Evolutionary conservation across 2,113 vertebrate species (phyloP).

Genomic region (Pelvicachromis taeniatus): DNA sequence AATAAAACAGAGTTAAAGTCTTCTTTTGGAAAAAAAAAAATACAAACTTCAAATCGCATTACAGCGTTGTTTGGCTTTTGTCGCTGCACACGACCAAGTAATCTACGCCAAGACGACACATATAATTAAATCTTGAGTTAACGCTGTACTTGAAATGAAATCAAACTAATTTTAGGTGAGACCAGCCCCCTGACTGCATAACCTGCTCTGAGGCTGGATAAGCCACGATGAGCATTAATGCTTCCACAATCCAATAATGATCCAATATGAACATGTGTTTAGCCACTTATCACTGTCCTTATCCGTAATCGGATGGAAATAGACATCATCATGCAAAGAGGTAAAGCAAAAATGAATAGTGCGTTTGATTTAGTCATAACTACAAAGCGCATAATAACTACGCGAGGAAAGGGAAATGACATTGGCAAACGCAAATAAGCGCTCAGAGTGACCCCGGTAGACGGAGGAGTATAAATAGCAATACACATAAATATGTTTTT

Average conservation of each 20-base stretch:
- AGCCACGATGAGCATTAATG: slow-evolving; percentile 44
- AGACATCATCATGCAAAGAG: slow-evolving; percentile 69
- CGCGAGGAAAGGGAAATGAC: slow-evolving; percentile 81
- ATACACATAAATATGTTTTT: no score
- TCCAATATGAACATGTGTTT: slow-evolving; percentile 51
- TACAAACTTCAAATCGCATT: background rate
- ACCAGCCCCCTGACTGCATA: slow-evolving; percentile 1
- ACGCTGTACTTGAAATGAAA: background rate
- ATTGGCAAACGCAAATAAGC: slow-evolving; percentile 76
- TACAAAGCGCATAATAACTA: slow-evolving; percentile 83
- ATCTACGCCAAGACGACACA: background rate
- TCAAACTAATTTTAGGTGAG: background rate
- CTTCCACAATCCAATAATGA: slow-evolving; percentile 58
- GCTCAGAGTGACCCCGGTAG: slow-evolving; percentile 76
- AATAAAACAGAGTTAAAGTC: background rate
- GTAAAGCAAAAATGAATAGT: slow-evolving; percentile 93
- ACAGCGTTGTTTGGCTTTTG: background rate
- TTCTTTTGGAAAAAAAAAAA: background rate
- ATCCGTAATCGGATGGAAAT: slow-evolving; percentile 54
- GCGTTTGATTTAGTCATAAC: slow-evolving; percentile 84
- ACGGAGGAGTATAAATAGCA: background rate
- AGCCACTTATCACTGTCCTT: slow-evolving; percentile 53
- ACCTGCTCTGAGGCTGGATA: slow-evolving; percentile 1
- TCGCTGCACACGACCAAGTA: background rate
- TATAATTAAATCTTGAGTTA: background rate